A percentile compares a stretch with the other conserved stretches of the same genome.
phyloP scores from a whole-genome alignment of 1,140 invertebrate species.

The Ostrea edulis region DNA sequence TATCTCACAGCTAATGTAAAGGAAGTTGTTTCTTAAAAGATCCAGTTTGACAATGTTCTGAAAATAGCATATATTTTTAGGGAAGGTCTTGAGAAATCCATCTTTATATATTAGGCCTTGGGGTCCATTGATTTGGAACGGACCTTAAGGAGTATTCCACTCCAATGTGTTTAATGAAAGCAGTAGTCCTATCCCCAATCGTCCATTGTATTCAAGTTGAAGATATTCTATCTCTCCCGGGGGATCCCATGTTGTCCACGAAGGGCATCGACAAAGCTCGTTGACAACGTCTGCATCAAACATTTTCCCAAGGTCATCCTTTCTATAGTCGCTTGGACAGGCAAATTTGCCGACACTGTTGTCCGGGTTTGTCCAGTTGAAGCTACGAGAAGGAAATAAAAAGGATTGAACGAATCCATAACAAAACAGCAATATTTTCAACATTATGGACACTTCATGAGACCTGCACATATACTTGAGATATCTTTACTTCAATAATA shows the following conservation, averaged over 20 bases:
- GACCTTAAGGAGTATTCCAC: too few species aligned
- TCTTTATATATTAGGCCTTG: background rate
- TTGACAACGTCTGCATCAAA: background rate
- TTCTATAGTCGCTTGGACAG: too few species aligned
- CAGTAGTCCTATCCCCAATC: background rate
- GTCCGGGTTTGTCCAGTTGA: too few species aligned
- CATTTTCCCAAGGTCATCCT: too few species aligned
- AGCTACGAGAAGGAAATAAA: too few species aligned
- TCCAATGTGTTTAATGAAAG: background rate
- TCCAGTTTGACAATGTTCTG: conserved; percentile 41
- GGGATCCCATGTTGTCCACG: background rate
- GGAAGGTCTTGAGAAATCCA: conserved; percentile 35
- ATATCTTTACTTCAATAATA: too few species aligned
- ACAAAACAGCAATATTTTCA: too few species aligned
- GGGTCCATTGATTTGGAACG: background rate
- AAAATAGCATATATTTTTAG: conserved; percentile 49
- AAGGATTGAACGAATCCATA: too few species aligned
- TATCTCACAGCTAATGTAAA: background rate
- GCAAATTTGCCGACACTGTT: too few species aligned
- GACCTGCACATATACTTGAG: too few species aligned
- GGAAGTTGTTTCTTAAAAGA: conserved; percentile 34
- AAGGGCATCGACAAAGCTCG: background rate
- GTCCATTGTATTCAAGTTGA: background rate
- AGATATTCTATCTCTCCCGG: background rate
- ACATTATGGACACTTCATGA: too few species aligned